A percentile compares a stretch with the other conserved stretches of the same genome.
Conservation (phyloP, 2,113 vertebrate species). For the Vimba vimba region DNA sequence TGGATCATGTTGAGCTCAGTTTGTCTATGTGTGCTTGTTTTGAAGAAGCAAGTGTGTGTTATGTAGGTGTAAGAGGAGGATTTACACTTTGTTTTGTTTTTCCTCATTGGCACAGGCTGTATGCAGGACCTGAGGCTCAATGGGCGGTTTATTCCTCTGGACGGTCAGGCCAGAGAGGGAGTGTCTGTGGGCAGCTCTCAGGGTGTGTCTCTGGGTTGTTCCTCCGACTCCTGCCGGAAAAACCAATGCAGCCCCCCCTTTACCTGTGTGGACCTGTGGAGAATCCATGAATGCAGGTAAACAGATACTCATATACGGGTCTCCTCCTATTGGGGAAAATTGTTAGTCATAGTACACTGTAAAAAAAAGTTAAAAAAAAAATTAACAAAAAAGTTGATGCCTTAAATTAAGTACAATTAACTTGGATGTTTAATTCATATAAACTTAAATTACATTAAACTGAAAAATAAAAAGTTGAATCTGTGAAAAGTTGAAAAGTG, state of each 20-base stretch:
- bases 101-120: constrained; percentile 75
- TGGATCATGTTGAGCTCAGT: background rate
- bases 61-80: constrained; percentile 42
- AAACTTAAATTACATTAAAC: no score
- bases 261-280: constrained; percentile 88
- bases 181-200: constrained; percentile 80
- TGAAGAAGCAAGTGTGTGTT: constrained; percentile 12
- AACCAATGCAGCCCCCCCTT: constrained; percentile 84
- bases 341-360: no score
- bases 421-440: no score
- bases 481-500: no score
- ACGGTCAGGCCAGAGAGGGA: constrained; percentile 75
- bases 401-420: no score
- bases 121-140: constrained; percentile 87
- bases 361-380: no score
- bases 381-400: no score
- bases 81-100: constrained; percentile 11
- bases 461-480: no score
- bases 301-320: background rate
- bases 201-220: constrained; percentile 80
- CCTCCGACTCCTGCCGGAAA: constrained; percentile 84
- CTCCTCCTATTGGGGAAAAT: no score
- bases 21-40: constrained; percentile 30
- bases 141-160: constrained; percentile 82
- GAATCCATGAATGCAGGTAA: constrained; percentile 89